A percentile compares a stretch with the other conserved stretches of the same genome.
Evolutionary conservation across 2,113 vertebrate species (phyloP).

Genomic region (Atlantisia rogersi): DNA sequence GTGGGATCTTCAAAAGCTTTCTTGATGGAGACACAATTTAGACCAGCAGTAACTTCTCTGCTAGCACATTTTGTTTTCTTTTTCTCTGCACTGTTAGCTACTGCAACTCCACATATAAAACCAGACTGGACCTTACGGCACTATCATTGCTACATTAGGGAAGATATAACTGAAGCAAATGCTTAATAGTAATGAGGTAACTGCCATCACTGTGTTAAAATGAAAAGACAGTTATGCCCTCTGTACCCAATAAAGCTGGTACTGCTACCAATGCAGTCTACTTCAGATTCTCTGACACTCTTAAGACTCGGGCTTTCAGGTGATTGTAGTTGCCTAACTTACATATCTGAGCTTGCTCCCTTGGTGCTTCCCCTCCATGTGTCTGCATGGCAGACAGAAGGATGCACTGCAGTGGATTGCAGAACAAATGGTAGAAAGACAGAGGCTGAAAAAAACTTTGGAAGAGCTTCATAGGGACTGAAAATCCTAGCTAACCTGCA

Average conservation of each 20-base stretch:
- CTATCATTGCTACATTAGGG: not conserved
- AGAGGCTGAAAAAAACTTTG: not conserved
- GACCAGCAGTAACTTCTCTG: not conserved
- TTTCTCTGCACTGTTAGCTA: not conserved
- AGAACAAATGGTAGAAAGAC: not conserved
- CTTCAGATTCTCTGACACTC: not conserved
- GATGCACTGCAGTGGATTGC: not conserved
- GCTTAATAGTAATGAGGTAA: not conserved
- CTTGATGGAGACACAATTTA: not conserved
- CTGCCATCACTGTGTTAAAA: not conserved
- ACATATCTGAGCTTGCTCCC: not conserved
- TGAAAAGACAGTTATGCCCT: not conserved
- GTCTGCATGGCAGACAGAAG: not conserved
- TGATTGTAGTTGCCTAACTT: not conserved
- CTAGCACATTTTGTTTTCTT: not conserved
- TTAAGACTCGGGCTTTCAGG: not conserved
- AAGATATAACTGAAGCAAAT: not conserved
- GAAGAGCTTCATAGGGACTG: not conserved
- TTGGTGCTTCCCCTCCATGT: not conserved
- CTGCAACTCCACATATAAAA: not conserved
- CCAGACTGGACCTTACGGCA: rapidly evolving
- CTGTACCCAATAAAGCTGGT: not conserved
- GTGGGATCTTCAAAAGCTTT: not conserved
- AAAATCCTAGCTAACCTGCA: not conserved
- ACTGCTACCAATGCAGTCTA: not conserved